Base-by-base conservation (phyloP, 1,140 invertebrate genomes). In the Drosophila sp. region DNA sequence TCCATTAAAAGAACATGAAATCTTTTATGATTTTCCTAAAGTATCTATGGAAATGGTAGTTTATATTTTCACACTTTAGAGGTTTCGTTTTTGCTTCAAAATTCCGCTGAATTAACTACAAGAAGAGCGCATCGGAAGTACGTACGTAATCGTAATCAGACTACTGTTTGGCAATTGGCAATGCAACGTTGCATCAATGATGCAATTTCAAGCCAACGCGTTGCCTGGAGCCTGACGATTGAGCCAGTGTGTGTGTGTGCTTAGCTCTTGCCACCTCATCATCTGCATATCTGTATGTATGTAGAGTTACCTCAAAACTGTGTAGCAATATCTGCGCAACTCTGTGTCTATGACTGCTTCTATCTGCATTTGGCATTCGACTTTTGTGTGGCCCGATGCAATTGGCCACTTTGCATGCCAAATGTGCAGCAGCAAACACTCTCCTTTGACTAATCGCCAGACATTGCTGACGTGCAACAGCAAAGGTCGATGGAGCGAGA, bases 181-280 rank as follows among this genome's bases (percentile, higher is more conserved):
- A 35, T 58, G 60, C 70, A 29, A 57, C 17, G 55, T 33, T 33
- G 55, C 55, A 57, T 57, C 56, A 58, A 58, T 57, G 55, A 58
- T 35, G 56, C 56, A 58, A 57, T 35, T 57, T n/a, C 56, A 29
- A 54, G 27, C 27, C 25, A 38, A 38, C 35, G 35, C 35, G 44
- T 40, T 62, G 63, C 38, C 17, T 17, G 17, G 17, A 66, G 64
- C 41, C 38, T 44, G 65, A 61, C 68, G 70, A 67, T 50, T 72
- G 44, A 50, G 44, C 27, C 23, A 5, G 44, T 27, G 40, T 30
- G 17, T 65, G 60, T 29, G 50, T 30, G 10, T n/a, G 50, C 44
- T 33, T 57, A 64, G 17, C 66, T 64, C 35, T 57, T 57, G 32
- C 32, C 56, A 58, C 56, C 33, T 58, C 56, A 25, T 58, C 56